Evolutionary conservation across 2,113 vertebrate genomes (phyloP).

Genomic region (Sander vitreus): DNA sequence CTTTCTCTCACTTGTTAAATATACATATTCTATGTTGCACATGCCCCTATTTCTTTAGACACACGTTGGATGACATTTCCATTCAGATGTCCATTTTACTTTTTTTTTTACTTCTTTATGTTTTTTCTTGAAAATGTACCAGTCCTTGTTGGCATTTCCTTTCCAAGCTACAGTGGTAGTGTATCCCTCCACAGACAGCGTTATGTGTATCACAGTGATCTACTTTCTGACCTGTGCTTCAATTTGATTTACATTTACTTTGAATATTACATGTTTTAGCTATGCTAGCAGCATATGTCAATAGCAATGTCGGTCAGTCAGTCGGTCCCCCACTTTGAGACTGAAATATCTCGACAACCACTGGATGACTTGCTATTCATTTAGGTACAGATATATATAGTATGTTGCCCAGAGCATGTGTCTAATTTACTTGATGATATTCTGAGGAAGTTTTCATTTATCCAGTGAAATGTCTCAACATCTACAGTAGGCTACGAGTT

Average conservation of each 20-base stretch:
- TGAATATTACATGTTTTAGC: background rate
- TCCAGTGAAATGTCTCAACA: background rate
- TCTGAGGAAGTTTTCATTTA: background rate
- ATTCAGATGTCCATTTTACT: constrained; percentile 41
- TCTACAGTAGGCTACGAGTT: no score
- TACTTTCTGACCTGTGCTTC: background rate
- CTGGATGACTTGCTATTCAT: background rate
- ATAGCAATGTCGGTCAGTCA: no score
- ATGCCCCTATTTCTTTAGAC: constrained; percentile 56
- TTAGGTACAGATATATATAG: background rate
- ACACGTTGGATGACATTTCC: constrained; percentile 79
- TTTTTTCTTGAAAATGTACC: constrained; percentile 31
- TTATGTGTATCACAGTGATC: background rate
- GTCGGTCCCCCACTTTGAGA: background rate
- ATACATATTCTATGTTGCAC: constrained; percentile 60
- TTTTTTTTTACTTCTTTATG: background rate
- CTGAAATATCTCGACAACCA: background rate
- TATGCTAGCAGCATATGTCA: background rate
- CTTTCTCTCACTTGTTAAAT: constrained; percentile 64
- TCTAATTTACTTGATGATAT: background rate
- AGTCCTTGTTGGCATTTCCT: constrained; percentile 56
- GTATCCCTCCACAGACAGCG: constrained; percentile 5
- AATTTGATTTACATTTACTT: background rate
- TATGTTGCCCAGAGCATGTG: background rate
- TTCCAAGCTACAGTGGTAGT: constrained; percentile 2